Percentiles rank a stretch among this genome's conserved stretches.
These are phyloP conservation scores for Aurelia sp. DNA, from an alignment of 30 jellyfish, hydroid and myxozoan genomes.

Conservation along the genomic window DNA sequence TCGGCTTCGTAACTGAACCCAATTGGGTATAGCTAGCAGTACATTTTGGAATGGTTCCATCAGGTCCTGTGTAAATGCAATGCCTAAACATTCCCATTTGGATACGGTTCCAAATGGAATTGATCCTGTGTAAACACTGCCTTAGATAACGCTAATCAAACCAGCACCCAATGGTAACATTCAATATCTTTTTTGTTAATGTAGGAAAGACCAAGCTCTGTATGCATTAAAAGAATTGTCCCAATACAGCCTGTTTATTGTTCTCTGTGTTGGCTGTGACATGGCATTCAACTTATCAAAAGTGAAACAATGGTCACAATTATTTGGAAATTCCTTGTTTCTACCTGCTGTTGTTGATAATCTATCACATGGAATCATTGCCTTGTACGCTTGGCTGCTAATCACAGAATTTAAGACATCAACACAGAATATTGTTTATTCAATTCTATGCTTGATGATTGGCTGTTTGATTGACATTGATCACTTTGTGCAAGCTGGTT, in stretches of 20 bases:
- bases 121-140: too few relatives aligned
- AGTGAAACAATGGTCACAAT: too few relatives aligned
- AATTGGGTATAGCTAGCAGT: too few relatives aligned
- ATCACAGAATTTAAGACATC: conserved; percentile 26
- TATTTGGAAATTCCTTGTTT: neutral
- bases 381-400: conserved; percentile 75
- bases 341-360: conserved; percentile 64
- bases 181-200: too few relatives aligned
- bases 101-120: too few relatives aligned
- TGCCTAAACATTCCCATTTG: too few relatives aligned
- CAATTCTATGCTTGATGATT: conserved; percentile 39
- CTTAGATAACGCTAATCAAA: too few relatives aligned
- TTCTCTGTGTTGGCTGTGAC: conserved; percentile 43
- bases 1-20: too few relatives aligned
- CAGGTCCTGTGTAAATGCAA: too few relatives aligned
- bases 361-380: conserved; percentile 78
- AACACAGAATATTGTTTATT: neutral
- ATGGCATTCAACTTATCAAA: neutral
- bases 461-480: conserved; percentile 76
- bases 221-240: neutral
- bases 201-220: neutral
- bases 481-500: conserved; percentile 76
- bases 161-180: too few relatives aligned
- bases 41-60: too few relatives aligned
- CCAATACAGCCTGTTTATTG: conserved; percentile 5